A percentile compares a stretch with the other conserved stretches of the same genome.
These are phyloP conservation scores for Oxycera nigricornis DNA, from an alignment of 2,888 invertebrate species.

Conservation along the genomic window DNA sequence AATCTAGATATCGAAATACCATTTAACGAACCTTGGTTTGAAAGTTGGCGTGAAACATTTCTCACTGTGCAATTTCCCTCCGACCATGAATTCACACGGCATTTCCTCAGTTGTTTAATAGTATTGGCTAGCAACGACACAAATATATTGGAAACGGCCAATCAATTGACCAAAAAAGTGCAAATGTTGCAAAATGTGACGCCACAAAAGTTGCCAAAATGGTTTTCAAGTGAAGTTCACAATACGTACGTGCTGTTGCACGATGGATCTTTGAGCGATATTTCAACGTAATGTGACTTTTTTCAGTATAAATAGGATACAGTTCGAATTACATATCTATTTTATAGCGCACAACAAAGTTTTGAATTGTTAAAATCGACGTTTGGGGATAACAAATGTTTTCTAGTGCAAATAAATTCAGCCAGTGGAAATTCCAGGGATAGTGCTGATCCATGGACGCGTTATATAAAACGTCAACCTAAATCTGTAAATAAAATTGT, in stretches of 20 bases:
- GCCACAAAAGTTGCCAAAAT: constrained; percentile 81
- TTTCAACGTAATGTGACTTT: constrained; percentile 69
- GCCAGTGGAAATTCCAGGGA: constrained; percentile 68
- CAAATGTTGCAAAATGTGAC: constrained; percentile 78
- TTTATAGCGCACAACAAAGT: constrained; percentile 78
- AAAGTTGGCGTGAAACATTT: constrained; percentile 92
- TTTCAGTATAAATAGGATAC: background rate
- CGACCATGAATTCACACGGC: constrained; percentile 96
- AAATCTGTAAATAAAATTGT: constrained; percentile 65
- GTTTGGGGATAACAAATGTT: constrained; percentile 87
- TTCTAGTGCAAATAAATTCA: constrained; percentile 90
- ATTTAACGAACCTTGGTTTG: constrained; percentile 89
- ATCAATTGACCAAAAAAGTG: constrained; percentile 79
- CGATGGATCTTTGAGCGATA: constrained; percentile 75
- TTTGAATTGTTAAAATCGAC: constrained; percentile 86
- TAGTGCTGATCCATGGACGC: constrained; percentile 85
- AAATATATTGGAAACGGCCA: constrained; percentile 82
- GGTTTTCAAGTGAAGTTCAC: constrained; percentile 81
- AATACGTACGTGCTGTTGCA: constrained; percentile 90
- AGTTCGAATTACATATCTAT: constrained; percentile 20
- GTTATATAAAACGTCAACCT: constrained; percentile 72
- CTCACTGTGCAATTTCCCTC: constrained; percentile 85
- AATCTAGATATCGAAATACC: constrained; percentile 73
- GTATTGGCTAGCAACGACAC: constrained; percentile 76
- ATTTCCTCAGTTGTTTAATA: constrained; percentile 83